These are phyloP conservation scores for Choloepus didactylus DNA, from an alignment of 2,797 vertebrate species.

Conservation along the genomic window DNA sequence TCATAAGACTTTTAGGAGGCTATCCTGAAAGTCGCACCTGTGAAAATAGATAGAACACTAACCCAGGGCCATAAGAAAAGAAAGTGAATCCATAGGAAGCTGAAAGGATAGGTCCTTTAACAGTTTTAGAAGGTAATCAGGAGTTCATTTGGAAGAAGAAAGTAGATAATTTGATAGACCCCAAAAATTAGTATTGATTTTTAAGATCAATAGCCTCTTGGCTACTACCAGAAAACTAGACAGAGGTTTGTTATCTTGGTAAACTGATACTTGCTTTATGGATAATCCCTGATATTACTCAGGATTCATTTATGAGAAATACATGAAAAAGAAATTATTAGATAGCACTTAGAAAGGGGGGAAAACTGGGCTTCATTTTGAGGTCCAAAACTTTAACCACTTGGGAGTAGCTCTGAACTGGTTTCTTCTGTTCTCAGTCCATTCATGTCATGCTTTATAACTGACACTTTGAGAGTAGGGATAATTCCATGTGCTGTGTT, in stretches of 20 bases:
- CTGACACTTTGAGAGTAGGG: background rate
- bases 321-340: background rate
- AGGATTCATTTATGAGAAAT: background rate
- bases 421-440: background rate
- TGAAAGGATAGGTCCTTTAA: background rate
- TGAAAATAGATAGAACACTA: background rate
- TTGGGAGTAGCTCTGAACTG: background rate
- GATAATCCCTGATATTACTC: background rate
- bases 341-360: background rate
- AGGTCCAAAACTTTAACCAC: background rate
- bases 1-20: background rate
- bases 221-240: background rate
- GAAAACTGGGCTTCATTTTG: background rate
- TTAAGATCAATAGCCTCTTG: background rate
- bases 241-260: background rate
- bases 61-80: background rate
- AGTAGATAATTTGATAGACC: background rate
- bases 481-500: background rate
- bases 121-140: background rate
- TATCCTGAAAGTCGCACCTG: background rate
- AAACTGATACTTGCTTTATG: background rate
- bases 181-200: background rate
- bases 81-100: background rate
- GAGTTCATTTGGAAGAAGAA: background rate
- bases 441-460: background rate